Evolutionary conservation across 2,888 invertebrate species (phyloP).

Genomic region (Drosophila neotestacea): DNA sequence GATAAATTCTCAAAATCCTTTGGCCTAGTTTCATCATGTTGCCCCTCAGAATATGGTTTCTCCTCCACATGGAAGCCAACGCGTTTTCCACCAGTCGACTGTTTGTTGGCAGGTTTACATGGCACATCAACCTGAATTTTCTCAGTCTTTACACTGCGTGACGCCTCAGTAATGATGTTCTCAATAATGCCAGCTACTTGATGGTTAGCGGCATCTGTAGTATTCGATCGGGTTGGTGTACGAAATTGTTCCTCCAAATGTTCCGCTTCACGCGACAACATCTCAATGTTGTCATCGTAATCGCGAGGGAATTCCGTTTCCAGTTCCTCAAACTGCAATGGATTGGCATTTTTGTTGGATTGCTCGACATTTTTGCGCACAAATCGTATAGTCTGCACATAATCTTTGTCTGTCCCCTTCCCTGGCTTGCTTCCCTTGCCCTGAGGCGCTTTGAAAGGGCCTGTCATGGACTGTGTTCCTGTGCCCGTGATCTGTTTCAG

Average conservation of each 20-base stretch:
- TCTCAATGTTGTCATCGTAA: slow-evolving; percentile 85
- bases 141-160: slow-evolving; percentile 63
- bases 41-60: slow-evolving; percentile 63
- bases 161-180: slow-evolving; percentile 71
- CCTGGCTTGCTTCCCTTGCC: slow-evolving; percentile 34
- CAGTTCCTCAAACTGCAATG: slow-evolving; percentile 81
- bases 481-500: slow-evolving; percentile 51
- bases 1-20: slow-evolving; percentile 55
- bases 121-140: slow-evolving; percentile 66
- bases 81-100: slow-evolving; percentile 68
- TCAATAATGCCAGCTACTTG: slow-evolving; percentile 74
- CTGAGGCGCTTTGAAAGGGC: slow-evolving; percentile 49
- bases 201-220: slow-evolving; percentile 60
- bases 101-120: slow-evolving; percentile 61
- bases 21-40: slow-evolving; percentile 62
- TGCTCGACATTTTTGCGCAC: slow-evolving; percentile 85
- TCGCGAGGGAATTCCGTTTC: slow-evolving; percentile 85
- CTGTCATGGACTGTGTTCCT: slow-evolving; percentile 54
- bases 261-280: slow-evolving; percentile 85
- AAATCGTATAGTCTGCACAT: slow-evolving; percentile 72
- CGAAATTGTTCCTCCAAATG: slow-evolving; percentile 85
- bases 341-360: slow-evolving; percentile 77
- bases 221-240: slow-evolving; percentile 74
- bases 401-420: slow-evolving; percentile 57
- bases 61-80: slow-evolving; percentile 82